A percentile compares a stretch with the other conserved stretches of the same genome.
Conservation (phyloP, 2,888 invertebrate species). For the Nemotelus nigrinus region DNA sequence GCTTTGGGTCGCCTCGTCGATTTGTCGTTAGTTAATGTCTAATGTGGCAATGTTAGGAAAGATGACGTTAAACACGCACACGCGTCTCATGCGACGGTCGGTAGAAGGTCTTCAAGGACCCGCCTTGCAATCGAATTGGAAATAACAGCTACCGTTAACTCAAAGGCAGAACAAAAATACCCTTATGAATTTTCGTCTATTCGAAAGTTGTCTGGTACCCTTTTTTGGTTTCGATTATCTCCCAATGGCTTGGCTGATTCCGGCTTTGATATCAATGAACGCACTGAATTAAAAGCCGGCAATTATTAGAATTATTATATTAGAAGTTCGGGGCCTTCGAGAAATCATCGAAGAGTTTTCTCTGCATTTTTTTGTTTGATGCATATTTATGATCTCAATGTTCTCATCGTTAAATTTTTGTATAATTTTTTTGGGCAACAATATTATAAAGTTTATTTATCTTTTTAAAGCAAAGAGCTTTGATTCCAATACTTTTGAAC, state of each 20-base stretch:
- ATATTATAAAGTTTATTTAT: too few species aligned
- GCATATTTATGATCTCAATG: too few species aligned
- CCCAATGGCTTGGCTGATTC: conserved; percentile 32
- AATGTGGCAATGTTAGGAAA: conserved; percentile 38
- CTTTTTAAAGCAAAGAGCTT: too few species aligned
- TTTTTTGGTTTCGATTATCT: conserved; percentile 29
- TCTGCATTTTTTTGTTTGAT: too few species aligned
- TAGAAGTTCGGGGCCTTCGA: too few species aligned
- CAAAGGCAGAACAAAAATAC: conserved; percentile 4
- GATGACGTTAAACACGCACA: conserved; percentile 44
- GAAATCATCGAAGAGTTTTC: too few species aligned
- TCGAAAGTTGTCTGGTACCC: conserved; percentile 14
- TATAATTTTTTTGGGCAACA: too few species aligned
- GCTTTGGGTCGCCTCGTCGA: neutral
- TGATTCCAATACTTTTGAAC: too few species aligned
- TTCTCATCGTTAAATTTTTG: too few species aligned
- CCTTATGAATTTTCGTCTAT: neutral
- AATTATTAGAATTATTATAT: too few species aligned
- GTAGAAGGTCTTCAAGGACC: conserved; percentile 40
- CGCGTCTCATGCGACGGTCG: conserved; percentile 16
- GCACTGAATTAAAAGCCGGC: neutral
- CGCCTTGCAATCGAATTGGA: conserved; percentile 42
- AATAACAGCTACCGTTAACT: neutral
- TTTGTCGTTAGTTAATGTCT: conserved; percentile 14
- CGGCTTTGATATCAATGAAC: conserved; percentile 36